A percentile compares a stretch with the other conserved stretches of the same genome.
Conservation (phyloP, 2,888 invertebrate species). For the Pyrochroa serraticornis region DNA sequence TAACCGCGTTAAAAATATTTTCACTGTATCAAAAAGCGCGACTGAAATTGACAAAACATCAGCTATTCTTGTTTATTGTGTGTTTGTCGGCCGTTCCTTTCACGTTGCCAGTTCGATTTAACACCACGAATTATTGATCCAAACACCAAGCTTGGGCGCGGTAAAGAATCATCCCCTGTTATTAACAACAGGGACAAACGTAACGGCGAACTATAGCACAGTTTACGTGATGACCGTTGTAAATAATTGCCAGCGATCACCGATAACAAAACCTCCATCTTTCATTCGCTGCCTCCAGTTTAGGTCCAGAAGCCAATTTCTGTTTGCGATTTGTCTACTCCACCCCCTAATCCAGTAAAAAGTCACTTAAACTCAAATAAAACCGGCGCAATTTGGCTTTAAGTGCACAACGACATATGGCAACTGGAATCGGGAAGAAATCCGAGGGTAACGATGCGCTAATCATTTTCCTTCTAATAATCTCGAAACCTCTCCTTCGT, state of each 20-base stretch:
- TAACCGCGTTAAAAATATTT: no score
- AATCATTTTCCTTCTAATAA: slow-evolving; percentile 30
- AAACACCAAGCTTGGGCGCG: no score
- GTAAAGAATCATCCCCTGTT: no score
- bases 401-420: slow-evolving; percentile 18
- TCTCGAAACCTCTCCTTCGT: slow-evolving; percentile 26
- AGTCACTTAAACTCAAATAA: slow-evolving; percentile 3
- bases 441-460: slow-evolving; percentile 22
- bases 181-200: no score
- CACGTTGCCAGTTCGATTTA: no score
- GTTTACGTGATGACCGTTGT: slow-evolving; percentile 2
- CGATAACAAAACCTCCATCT: neutral
- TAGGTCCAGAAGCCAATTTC: slow-evolving; percentile 2
- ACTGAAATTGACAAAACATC: no score
- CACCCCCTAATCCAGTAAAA: neutral
- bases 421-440: slow-evolving; percentile 13
- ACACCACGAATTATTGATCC: no score
- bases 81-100: no score
- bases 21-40: no score
- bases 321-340: slow-evolving; percentile 1
- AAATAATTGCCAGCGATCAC: neutral
- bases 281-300: neutral
- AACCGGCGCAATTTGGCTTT: slow-evolving; percentile 4
- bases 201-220: no score
- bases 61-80: no score